These are phyloP conservation scores for Embidobia sp. DNA, from an alignment of 2,888 invertebrate species.

Conservation along the genomic window DNA sequence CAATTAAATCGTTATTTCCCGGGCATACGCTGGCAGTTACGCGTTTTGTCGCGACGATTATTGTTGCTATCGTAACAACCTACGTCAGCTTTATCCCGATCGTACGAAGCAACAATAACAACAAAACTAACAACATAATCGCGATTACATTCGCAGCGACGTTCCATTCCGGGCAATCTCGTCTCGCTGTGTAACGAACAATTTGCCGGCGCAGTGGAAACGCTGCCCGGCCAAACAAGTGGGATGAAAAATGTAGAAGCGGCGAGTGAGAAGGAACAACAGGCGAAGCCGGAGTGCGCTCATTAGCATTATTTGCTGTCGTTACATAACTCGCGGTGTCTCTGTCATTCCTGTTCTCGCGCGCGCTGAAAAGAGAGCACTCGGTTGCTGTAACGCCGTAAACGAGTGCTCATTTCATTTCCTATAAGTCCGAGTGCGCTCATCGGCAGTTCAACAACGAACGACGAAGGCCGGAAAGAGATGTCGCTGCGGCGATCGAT, in stretches of 20 bases:
- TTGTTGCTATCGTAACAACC: constrained; percentile 39
- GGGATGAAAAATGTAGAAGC: constrained; percentile 61
- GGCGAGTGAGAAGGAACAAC: constrained; percentile 65
- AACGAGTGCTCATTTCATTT: no score
- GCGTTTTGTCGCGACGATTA: constrained; percentile 31
- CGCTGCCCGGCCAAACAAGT: constrained; percentile 63
- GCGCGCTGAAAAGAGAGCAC: constrained; percentile 11
- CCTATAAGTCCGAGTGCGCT: constrained; percentile 3
- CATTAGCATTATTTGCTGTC: constrained; percentile 81
- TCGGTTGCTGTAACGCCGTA: not conserved
- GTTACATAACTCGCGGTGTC: constrained; percentile 77
- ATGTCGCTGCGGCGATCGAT: constrained; percentile 13
- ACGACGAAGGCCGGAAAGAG: constrained; percentile 5
- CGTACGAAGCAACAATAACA: constrained; percentile 47
- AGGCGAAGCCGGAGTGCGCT: constrained; percentile 75
- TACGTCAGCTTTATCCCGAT: constrained; percentile 41
- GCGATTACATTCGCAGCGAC: constrained; percentile 46
- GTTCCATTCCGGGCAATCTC: constrained; percentile 53
- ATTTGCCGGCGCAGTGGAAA: constrained; percentile 60
- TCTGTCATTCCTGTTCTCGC: constrained; percentile 47
- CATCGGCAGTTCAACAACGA: constrained; percentile 7
- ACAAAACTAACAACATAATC: constrained; percentile 52
- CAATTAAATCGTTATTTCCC: constrained; percentile 32
- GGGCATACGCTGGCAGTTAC: no score
- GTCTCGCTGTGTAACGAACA: constrained; percentile 60